A percentile compares a stretch with the other conserved stretches of the same genome.
phyloP scores from a whole-genome alignment of 2,797 vertebrate genomes.

The Rhadinocentrus ornatus region DNA sequence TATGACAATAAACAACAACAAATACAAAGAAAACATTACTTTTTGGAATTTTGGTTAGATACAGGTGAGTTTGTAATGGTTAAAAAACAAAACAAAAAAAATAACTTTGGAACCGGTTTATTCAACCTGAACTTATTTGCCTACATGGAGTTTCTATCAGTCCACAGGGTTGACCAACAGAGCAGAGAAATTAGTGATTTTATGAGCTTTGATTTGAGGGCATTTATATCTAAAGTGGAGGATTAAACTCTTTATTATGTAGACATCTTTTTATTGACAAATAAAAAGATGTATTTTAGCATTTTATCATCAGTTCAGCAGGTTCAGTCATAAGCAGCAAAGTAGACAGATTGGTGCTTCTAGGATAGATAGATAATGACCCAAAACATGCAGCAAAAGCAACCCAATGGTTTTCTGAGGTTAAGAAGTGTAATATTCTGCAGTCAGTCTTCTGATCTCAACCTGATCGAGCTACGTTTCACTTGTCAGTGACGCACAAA shows the following conservation, averaged over 20 bases:
- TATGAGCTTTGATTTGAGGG: neutral
- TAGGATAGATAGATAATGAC: neutral
- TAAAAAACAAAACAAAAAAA: neutral
- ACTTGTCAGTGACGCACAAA: neutral
- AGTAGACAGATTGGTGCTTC: neutral
- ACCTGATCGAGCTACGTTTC: neutral
- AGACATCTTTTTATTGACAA: neutral
- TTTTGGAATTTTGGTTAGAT: neutral
- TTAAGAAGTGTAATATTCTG: neutral
- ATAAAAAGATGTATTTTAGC: neutral
- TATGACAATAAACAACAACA: neutral
- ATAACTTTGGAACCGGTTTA: neutral
- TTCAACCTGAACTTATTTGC: neutral
- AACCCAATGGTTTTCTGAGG: neutral
- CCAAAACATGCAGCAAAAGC: neutral
- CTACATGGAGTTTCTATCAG: neutral
- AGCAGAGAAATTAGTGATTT: neutral
- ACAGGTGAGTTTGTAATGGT: neutral
- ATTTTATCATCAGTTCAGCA: neutral
- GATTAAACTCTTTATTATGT: neutral
- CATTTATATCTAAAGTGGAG: neutral
- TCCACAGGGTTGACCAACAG: no score
- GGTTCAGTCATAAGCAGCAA: neutral
- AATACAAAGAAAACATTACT: neutral
- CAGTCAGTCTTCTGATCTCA: neutral